Evolutionary conservation across 2,113 vertebrate species (phyloP), one percentile per base, ranked within the genome.

Genomic region (Osmerus eperlanus): DNA sequence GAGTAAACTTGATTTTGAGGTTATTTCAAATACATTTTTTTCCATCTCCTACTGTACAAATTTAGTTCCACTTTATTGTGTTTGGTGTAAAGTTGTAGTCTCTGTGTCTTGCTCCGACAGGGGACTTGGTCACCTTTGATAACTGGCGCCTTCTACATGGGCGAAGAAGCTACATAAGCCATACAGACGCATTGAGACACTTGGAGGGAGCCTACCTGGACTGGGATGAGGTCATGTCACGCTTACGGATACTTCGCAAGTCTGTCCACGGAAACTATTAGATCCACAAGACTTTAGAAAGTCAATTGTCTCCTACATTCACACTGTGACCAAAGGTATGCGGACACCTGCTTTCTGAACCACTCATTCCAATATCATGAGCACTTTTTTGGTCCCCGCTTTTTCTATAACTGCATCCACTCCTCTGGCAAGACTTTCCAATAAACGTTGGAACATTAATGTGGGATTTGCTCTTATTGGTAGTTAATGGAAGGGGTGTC

Each of bases 181-280:
- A 32, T 0, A 62, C 66, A 0, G 80, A 76, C 54, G 70, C 72
- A 9, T 7, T 84, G 0, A 91, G 95, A 3, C 95, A 94, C 76
- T 91, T 99, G 6, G 96, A 99, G 81, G 97, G 96, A 0, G 95
- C 93, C n/a, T 99, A 98, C 23, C 91, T 94, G 21, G 96, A 98
- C 83, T 99, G 97, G 97, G 96, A 98, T 2, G 94, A 96, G 36
- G 94, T 96, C 47, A 94, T 97, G 95, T 98, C 95, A 0, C 92
- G 95, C 72, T 93, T 99, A 36, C 88, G 92, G 60, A 83, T 94
- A 36, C 91, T 99, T 64, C 91, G 84, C 67, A 88, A 69, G 65
- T 85, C 51, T 0, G 58, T 96, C 7, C 71, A 88, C 1, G 67
- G 78, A 0, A 80, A 78, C 15, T 23, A 2, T 1, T 85, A 86